These are phyloP conservation scores for Cantharis nigra DNA, from an alignment of 2,888 invertebrate genomes.

Conservation along the genomic window DNA sequence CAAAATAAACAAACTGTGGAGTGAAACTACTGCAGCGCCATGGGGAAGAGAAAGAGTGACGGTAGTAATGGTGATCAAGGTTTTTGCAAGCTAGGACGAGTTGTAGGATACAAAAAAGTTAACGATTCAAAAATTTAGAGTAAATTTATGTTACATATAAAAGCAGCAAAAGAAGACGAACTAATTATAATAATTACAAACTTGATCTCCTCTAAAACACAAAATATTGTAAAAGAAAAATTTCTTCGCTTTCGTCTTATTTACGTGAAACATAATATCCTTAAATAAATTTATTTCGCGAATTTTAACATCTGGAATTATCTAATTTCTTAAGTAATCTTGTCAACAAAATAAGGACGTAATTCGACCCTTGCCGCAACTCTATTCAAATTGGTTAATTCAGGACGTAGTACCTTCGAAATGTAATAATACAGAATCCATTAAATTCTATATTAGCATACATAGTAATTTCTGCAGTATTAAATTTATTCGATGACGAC, in stretches of 20 bases:
- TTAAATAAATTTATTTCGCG: slow-evolving; percentile 22
- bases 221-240: neutral
- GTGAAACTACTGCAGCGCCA: neutral
- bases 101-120: neutral
- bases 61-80: neutral
- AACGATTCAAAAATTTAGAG: neutral
- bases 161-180: neutral
- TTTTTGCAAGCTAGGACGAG: neutral
- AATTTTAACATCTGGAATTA: slow-evolving; percentile 30
- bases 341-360: slow-evolving; percentile 38
- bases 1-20: neutral
- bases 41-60: neutral
- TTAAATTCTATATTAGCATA: slow-evolving; percentile 53
- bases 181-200: neutral
- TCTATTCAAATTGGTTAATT: slow-evolving; percentile 51
- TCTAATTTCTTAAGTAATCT: slow-evolving; percentile 41
- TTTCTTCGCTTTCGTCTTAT: slow-evolving; percentile 4
- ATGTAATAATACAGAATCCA: slow-evolving; percentile 51
- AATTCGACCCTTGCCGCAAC: slow-evolving; percentile 45
- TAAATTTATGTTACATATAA: neutral
- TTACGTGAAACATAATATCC: slow-evolving; percentile 21
- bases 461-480: slow-evolving; percentile 48
- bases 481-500: slow-evolving; percentile 42
- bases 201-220: neutral
- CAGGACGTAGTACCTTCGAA: slow-evolving; percentile 47